phyloP scores from a whole-genome alignment of 1,140 invertebrate species.

The Centruroides sculpturatus region DNA sequence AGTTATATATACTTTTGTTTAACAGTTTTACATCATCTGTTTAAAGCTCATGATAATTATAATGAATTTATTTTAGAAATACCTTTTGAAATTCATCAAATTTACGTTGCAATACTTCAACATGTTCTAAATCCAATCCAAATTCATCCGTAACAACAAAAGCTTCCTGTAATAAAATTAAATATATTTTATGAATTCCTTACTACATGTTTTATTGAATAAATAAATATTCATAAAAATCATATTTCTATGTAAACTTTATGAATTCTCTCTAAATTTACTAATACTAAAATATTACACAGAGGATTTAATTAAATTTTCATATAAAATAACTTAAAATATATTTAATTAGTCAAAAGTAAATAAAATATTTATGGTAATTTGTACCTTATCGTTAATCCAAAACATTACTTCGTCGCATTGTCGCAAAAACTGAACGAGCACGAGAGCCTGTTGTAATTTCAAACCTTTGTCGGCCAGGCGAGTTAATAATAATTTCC shows the following conservation, averaged over 20 bases:
- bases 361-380: not conserved
- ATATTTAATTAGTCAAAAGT: no score
- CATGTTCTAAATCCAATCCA: constrained; percentile 93
- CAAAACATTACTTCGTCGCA: constrained; percentile 99
- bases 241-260: no score
- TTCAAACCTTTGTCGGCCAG: constrained; percentile 91
- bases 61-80: not conserved
- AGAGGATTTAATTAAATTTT: no score
- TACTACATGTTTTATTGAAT: no score
- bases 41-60: no score
- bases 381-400: constrained; percentile 82
- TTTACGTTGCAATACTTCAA: constrained; percentile 95
- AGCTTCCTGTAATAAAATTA: constrained; percentile 45
- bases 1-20: no score
- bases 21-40: no score
- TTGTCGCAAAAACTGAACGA: constrained; percentile 92
- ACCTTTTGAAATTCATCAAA: constrained; percentile 98
- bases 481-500: constrained; percentile 82
- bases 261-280: no score
- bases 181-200: not conserved
- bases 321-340: no score
- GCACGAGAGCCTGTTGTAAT: constrained; percentile 88
- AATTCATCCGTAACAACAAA: constrained; percentile 96
- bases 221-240: no score
- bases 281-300: no score